Base-by-base conservation (phyloP, 2,797 vertebrate genomes). In the Thripadectes ignobilis region DNA sequence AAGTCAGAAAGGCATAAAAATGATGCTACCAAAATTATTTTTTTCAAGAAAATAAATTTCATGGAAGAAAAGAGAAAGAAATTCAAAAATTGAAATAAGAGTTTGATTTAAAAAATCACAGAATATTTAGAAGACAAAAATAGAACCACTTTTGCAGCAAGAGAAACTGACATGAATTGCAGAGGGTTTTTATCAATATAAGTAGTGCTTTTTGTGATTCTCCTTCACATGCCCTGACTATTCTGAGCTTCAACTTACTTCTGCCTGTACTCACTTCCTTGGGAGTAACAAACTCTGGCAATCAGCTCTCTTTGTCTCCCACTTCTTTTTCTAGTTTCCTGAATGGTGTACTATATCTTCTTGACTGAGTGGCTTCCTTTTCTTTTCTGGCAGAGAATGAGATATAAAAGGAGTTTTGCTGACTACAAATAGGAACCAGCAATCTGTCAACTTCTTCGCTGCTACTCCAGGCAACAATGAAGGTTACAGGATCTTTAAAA, bases 261-360 rank as follows among this genome's bases (percentile, higher is more conserved):
- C 57, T 94, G 65, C 54, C 59, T 89, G 9, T 57, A 51, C 57
- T 77, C 57, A 83, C 3, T 95, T 95, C 32, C 61, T 80, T 62
- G 21, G 38, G 61, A 88, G 12, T 83, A 93, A 85, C 0, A 0
- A 89, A 92, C 81, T 77, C 84, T 21, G 24, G 86, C 86, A 92
- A 92, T 94, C 92, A 96, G 57, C 45, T 94, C 29, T 41, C 27
- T 97, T 96, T 97, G 86, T 93, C 78, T 95, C 68, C 45, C 71
- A 39, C 46, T 68, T 77, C 63, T 87, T 93, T 84, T 88, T 90
- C 68, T 91, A 41, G 65, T 80, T 92, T 91, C 61, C 59, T 88
- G 85, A 94, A 76, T 85, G 65, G 23, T 79, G 27, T 83, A 57
- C 81, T 93, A 26, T 51, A 45, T 92, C 91, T 92, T 93, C 51